Percentiles rank a stretch among this genome's conserved stretches.
These are phyloP conservation scores for Cyphomyrus discorhynchus DNA, from an alignment of 2,113 vertebrate species.

Conservation along the genomic window DNA sequence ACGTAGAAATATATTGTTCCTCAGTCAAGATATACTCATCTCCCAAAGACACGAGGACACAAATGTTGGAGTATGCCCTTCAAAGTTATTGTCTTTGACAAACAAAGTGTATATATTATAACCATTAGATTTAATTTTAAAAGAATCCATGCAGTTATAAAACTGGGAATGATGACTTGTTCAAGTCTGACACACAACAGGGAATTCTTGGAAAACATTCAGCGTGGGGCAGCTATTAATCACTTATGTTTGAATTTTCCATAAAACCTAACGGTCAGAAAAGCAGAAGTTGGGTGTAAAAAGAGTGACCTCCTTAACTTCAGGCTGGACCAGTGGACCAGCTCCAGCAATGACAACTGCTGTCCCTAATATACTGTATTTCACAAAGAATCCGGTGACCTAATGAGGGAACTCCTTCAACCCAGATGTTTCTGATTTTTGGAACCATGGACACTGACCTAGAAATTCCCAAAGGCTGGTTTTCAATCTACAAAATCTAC, in stretches of 20 bases:
- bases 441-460: constrained; percentile 29
- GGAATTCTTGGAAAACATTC: neutral
- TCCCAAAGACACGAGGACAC: neutral
- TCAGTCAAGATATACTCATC: neutral
- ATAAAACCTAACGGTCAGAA: neutral
- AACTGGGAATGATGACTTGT: neutral
- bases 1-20: neutral
- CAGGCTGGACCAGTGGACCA: neutral
- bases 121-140: neutral
- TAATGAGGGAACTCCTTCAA: constrained; percentile 35
- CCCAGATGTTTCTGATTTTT: constrained; percentile 46
- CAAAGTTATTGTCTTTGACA: neutral
- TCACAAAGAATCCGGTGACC: constrained; percentile 26
- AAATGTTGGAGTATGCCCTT: neutral
- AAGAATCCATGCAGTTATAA: neutral
- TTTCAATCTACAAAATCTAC: neutral
- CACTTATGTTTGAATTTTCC: neutral
- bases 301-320: neutral
- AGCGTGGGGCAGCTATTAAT: neutral
- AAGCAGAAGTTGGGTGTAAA: neutral
- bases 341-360: neutral
- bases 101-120: neutral
- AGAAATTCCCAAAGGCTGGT: constrained; percentile 33
- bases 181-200: neutral
- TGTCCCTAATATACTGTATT: neutral